Evolutionary conservation across 2,113 vertebrate species (phyloP), one percentile per base, ranked within the genome.

Genomic region (Percina caprodes): DNA sequence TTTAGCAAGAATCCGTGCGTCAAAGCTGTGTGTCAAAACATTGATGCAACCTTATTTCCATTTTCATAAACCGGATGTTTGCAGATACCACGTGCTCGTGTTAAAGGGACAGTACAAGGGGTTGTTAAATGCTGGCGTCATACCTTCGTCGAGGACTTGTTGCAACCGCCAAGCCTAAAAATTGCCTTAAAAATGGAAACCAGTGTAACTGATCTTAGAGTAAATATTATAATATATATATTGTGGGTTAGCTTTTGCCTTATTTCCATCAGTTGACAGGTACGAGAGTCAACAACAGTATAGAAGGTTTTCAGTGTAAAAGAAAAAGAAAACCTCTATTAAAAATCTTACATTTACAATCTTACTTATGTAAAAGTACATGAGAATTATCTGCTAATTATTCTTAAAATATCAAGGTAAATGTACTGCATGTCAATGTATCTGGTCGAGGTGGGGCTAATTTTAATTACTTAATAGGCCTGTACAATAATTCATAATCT

Each of bases 11-110:
- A 45, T 12, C 39, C 3, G 24, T 60, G 39, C 75, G 81, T 85
- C 85, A 69, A 48, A 70, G n/a, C 24, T 2, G 19, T 14, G 35
- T 55, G 61, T 90, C 69, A 70, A 71, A 69, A 72, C 70, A 76
- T 49, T 79, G 65, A 35, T 45, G n/a, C 59, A 10, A 24, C 55
- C 61, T 42, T 66, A 58, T 66, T 92, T 86, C 60, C 67, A 77
- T 80, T 75, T 84, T 69, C 45, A 46, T 11, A 52, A 83, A 85
- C 87, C 92, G 93, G 91, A 93, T 93, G 86, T 93, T 93, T 93
- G 86, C 59, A 13, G 14, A 30, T 18, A 86, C 80, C 88, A 92
- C 90, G 93, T 91, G 88, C 2, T 85, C 54, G 0, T 56, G 26
- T 94, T 92, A 93, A 94, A 93, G 92, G 59, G 85, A 74, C 82